Evolutionary conservation across 2,888 invertebrate species (phyloP).

Genomic region (Dugesia japonica): DNA sequence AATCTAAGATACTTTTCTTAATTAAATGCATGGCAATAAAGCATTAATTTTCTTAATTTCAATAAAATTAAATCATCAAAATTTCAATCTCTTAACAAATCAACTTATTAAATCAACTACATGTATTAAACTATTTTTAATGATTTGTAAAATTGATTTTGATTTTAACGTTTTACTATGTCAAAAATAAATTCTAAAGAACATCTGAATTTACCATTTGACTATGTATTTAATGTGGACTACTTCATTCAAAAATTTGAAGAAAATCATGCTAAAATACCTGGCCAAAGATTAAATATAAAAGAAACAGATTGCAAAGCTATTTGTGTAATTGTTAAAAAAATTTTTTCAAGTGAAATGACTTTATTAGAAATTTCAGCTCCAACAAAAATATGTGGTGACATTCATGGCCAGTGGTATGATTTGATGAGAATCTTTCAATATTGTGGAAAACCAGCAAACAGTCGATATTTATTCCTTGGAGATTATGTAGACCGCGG

Average conservation of each 20-base stretch:
- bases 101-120: too few relatives aligned
- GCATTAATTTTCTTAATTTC: too few relatives aligned
- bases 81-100: too few relatives aligned
- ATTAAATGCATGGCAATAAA: too few relatives aligned
- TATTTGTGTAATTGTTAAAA: neutral
- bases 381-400: slow-evolving; percentile 23
- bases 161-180: too few relatives aligned
- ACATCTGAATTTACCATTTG: neutral
- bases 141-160: too few relatives aligned
- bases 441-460: slow-evolving; percentile 10
- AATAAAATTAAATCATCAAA: too few relatives aligned
- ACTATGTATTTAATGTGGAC: slow-evolving; percentile 5
- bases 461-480: neutral
- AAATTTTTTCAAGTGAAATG: neutral
- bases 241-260: neutral
- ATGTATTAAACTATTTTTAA: too few relatives aligned
- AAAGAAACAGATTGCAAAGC: neutral
- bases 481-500: slow-evolving; percentile 28
- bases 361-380: neutral
- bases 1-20: too few relatives aligned
- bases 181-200: neutral
- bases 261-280: neutral
- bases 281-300: slow-evolving; percentile 9
- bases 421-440: slow-evolving; percentile 21
- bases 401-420: slow-evolving; percentile 27